Percentiles rank a stretch among this genome's conserved stretches.
Conservation (phyloP, 2,888 invertebrate genomes). For the Drosophila paracracens region DNA sequence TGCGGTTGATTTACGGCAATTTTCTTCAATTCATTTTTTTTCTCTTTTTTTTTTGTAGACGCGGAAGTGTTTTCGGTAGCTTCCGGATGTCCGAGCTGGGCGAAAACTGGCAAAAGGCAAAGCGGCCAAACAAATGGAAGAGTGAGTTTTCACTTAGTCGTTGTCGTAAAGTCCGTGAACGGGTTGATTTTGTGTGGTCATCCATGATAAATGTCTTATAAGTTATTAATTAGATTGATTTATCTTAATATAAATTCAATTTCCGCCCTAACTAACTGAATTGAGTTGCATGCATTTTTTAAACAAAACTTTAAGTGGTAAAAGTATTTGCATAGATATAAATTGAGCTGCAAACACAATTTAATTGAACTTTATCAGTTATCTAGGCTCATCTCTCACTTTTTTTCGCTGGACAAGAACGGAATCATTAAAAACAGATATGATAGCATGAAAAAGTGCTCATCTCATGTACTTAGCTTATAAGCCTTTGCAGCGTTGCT, state of each 20-base stretch:
- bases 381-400: background rate
- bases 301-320: background rate
- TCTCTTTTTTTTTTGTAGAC: conserved; percentile 10
- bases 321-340: background rate
- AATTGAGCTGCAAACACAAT: background rate
- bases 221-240: conserved; percentile 49
- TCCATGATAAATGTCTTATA: conserved; percentile 50
- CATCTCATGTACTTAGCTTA: conserved; percentile 25
- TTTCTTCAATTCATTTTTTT: conserved; percentile 15
- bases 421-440: conserved; percentile 34
- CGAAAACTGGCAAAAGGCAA: conserved; percentile 26
- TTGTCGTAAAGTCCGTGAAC: conserved; percentile 40
- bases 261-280: conserved; percentile 27
- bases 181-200: conserved; percentile 39
- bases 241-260: conserved; percentile 28
- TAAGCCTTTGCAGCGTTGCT: conserved; percentile 17
- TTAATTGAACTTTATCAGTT: background rate
- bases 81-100: conserved; percentile 54
- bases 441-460: conserved; percentile 35
- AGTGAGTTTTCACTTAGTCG: conserved; percentile 51
- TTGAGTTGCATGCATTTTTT: background rate
- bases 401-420: background rate
- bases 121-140: background rate
- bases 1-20: conserved; percentile 67
- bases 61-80: conserved; percentile 61